Evolutionary conservation across 2,797 vertebrate species (phyloP), one percentile per base, ranked within the genome.

Genomic region (Cynopterus sphinx): DNA sequence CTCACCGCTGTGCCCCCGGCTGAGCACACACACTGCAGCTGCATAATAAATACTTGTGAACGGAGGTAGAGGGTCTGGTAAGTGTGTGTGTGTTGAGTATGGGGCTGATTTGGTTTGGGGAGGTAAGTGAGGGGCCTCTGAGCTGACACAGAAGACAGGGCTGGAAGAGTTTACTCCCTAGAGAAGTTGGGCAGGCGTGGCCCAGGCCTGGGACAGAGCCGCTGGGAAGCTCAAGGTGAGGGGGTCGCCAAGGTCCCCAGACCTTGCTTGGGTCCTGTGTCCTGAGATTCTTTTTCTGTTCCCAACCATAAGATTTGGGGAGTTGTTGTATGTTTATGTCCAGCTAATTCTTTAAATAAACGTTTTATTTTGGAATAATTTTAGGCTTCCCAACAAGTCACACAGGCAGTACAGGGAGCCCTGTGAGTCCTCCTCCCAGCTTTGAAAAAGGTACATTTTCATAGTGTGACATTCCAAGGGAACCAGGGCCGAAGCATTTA

Each of bases 161-260:
- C 17, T 4, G 46, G 28, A 24, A 43, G 65, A 43, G 33, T 19
- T 61, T 2, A 2, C 63, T 70, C 57, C 49, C 31, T 31, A 6
- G 36, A 55, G 9, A 31, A 73, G 28, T 36, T 0, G 13, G 41
- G 22, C 57, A 31, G 74, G 17, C 2, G 2, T 9, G 65, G 55
- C 75, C 77, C 55, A 9, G 74, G 65, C 24, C 8, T 5, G 74
- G 15, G 22, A n/a, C 28, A 73, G 65, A 26, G 10, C 33, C 15
- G 0, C 39, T 3, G 0, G 84, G 31, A 43, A 3, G 39, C 11
- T 39, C 39, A n/a, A 68, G 70, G 61, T 2, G 5, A 70, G 53
- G 61, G 16, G 11, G 12, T 68, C 0, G 0, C 26, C 1, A 2
- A 41, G 3, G 36, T 41, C 78, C 16, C 57, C 11, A 17, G 70